A percentile compares a stretch with the other conserved stretches of the same genome.
Conservation (phyloP, 1,140 invertebrate genomes). For the Macrobrachium rosenbergii region DNA sequence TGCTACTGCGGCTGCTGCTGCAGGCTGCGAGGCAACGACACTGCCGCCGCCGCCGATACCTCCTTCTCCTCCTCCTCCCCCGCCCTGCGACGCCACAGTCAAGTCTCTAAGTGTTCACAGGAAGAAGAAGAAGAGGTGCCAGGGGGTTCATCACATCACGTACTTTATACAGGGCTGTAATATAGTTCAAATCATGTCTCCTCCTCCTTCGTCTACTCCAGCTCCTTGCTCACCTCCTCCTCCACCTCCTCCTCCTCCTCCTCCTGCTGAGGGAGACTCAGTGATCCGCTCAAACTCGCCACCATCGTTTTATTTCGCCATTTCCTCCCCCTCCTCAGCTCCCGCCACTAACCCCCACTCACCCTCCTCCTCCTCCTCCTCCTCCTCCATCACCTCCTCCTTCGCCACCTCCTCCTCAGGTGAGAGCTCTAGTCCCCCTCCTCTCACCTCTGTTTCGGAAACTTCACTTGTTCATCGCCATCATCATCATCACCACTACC, state of each 20-base stretch:
- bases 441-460: not conserved
- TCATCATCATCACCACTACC: no score
- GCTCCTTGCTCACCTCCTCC: no score
- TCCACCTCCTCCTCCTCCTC: no score
- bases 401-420: not conserved
- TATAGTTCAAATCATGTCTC: constrained; percentile 22
- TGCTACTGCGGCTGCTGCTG: not conserved
- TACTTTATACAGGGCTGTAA: not conserved
- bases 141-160: not conserved
- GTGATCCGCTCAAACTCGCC: not conserved
- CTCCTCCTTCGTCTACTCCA: not conserved
- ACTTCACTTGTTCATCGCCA: not conserved
- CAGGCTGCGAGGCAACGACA: not conserved
- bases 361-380: not conserved
- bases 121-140: no score
- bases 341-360: not conserved
- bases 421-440: not conserved
- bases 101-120: no score
- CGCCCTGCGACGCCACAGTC: no score
- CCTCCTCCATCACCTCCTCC: not conserved
- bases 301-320: no score
- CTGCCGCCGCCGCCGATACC: no score
- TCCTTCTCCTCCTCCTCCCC: no score
- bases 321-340: not conserved
- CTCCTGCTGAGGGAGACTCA: not conserved